Evolutionary conservation across 2,113 vertebrate species (phyloP), one percentile per base, ranked within the genome.

Genomic region (Epinephelus cyanopodus): DNA sequence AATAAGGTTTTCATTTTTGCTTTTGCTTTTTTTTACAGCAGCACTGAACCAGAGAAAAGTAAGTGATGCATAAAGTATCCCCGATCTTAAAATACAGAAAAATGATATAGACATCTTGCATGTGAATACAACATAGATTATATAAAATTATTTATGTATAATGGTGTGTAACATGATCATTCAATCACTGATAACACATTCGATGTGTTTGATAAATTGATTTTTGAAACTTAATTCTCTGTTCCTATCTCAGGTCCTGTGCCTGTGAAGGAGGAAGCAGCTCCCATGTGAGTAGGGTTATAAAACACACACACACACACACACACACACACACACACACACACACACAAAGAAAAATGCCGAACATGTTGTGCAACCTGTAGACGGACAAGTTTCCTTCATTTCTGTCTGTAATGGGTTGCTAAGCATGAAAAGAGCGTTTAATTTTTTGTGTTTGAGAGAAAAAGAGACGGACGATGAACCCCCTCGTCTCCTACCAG

Each of bases 1-100:
- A 50, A 60, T 25, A 1, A 2, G 48, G 1, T 56, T 86, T 79
- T 54, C 27, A 78, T 47, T 6, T 10, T 42, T 74, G 13, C 29
- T 54, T 63, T 23, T 81, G 7, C 11, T n/a, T 45, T 7, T 37
- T 37, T 63, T 62, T 77, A 6, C 82, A 83, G 84, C 69, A 64
- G 47, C 42, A 12, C 37, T 64, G 74, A 86, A 86, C 70, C 70
- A 68, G 83, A 85, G 54, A 87, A 80, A 74, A 84, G 93, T 95
- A 85, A 91, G 92, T 90, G 2, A 83, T 17, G 0, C 3, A 17
- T 15, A 5, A 71, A 65, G 64, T 50, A 66, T 33, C 23, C 13
- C 0, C 0, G 0, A 50, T 33, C 3, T 1, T 27, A 27, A 76
- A 65, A 13, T 27, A 53, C 9, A 39, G 21, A 53, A 76, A 25